Conservation (phyloP, 2,888 invertebrate species). For the Orthonychiurus folsomi region DNA sequence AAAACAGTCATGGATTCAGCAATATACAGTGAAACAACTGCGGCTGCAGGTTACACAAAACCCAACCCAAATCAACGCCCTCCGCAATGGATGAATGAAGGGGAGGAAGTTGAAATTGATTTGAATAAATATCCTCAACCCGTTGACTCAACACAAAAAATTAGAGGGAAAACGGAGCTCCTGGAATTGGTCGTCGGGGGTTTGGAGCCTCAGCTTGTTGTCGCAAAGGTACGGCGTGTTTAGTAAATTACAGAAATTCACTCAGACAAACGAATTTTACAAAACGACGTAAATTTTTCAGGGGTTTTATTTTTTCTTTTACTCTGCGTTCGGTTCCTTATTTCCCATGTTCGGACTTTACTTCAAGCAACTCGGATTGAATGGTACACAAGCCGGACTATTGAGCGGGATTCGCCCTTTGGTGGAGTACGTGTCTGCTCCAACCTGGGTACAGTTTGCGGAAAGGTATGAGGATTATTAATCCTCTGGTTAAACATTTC, state of each 20-base stretch:
- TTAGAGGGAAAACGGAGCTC: constrained; percentile 74
- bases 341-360: constrained; percentile 98
- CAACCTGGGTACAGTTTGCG: constrained; percentile 94
- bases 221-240: constrained; percentile 10
- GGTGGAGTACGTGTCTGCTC: constrained; percentile 92
- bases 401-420: constrained; percentile 93
- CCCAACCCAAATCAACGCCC: not conserved
- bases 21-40: not conserved
- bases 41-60: not conserved
- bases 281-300: too few species aligned
- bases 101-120: constrained; percentile 58
- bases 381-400: constrained; percentile 86
- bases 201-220: constrained; percentile 71
- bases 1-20: not conserved
- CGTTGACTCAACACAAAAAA: constrained; percentile 81
- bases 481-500: constrained; percentile 7
- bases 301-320: constrained; percentile 95
- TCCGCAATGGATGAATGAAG: not conserved
- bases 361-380: constrained; percentile 99
- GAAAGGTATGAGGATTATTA: constrained; percentile 54
- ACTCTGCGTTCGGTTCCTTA: constrained; percentile 94
- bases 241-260: not conserved
- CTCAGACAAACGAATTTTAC: too few species aligned
- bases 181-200: constrained; percentile 69
- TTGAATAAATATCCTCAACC: constrained; percentile 63